phyloP scores from a whole-genome alignment of 1,140 invertebrate species.

The Dreissena rostriformis region DNA sequence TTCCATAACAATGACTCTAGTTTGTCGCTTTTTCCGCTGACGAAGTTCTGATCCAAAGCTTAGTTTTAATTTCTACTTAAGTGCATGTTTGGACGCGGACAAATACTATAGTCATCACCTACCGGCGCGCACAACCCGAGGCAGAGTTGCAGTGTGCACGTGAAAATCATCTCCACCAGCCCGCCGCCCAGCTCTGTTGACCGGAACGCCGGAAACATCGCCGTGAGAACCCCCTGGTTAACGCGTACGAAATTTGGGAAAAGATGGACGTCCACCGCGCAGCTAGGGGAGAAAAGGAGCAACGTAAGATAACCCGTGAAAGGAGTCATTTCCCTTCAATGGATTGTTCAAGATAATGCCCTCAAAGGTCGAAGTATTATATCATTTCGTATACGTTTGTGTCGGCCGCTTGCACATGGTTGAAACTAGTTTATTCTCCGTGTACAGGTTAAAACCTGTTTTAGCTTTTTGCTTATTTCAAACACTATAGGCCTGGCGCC shows the following conservation, averaged over 20 bases:
- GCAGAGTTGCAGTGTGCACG: conserved; percentile 35
- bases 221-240: conserved; percentile 37
- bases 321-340: no score
- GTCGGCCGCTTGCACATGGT: no score
- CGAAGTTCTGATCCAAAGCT: neutral
- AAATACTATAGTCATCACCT: neutral
- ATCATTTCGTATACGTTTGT: no score
- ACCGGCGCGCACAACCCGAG: conserved; percentile 25
- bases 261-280: conserved; percentile 12
- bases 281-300: conserved; percentile 3
- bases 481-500: no score
- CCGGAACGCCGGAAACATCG: conserved; percentile 43
- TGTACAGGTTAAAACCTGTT: no score
- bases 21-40: neutral
- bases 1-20: no score
- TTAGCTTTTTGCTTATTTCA: no score
- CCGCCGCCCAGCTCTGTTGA: conserved; percentile 41
- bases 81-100: neutral
- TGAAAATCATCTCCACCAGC: conserved; percentile 30
- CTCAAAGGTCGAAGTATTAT: neutral
- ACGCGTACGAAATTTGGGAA: conserved; percentile 28
- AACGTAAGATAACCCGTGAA: no score
- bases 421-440: no score
- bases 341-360: no score
- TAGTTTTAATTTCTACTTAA: neutral